Evolutionary conservation across 2,113 vertebrate species (phyloP).

Genomic region (Alethe castanea): DNA sequence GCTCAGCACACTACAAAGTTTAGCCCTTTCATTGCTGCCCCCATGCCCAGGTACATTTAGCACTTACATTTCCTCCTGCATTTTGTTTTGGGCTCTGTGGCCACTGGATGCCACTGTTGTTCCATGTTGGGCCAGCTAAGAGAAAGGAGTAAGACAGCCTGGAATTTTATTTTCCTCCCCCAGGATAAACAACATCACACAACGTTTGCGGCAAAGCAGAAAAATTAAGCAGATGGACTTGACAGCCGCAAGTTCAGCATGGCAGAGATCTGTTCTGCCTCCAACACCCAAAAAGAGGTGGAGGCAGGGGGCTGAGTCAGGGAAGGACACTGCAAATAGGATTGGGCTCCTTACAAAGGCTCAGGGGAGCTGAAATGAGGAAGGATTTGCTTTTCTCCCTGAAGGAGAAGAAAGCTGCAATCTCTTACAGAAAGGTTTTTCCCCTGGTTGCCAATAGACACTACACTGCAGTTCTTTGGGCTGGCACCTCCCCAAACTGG

Average conservation of each 20-base stretch:
- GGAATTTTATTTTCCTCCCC: background rate
- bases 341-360: background rate
- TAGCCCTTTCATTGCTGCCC: background rate
- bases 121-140: background rate
- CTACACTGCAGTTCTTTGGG: background rate
- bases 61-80: background rate
- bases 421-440: background rate
- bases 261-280: background rate
- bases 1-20: background rate
- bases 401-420: background rate
- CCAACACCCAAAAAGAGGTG: background rate
- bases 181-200: background rate
- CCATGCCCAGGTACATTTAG: background rate
- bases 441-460: background rate
- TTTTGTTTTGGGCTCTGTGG: background rate
- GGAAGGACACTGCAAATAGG: background rate
- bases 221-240: background rate
- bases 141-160: conserved; percentile 13
- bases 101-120: conserved; percentile 47
- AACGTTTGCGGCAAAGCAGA: background rate
- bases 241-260: accelerated
- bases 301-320: background rate
- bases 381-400: background rate
- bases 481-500: background rate
- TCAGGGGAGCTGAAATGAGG: accelerated